Evolutionary conservation across 2,888 invertebrate species (phyloP).

Genomic region (Catocala nupta): DNA sequence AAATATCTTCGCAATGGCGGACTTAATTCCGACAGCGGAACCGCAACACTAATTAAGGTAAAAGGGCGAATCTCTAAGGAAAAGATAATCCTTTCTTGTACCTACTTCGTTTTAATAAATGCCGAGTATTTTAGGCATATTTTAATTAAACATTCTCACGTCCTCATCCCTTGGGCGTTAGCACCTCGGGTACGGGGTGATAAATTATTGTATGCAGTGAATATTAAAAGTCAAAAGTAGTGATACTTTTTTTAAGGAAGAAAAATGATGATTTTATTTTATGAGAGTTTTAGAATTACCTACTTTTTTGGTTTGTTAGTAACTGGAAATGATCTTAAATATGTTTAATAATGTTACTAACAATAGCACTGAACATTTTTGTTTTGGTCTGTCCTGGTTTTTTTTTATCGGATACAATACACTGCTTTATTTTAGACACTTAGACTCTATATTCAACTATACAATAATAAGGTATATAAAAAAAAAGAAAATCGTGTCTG

Average conservation of each 20-base stretch:
- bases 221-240: conserved; percentile 32
- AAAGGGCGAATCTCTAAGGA: conserved; percentile 60
- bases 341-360: too few species aligned
- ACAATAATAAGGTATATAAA: too few species aligned
- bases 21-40: conserved; percentile 36
- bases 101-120: conserved; percentile 69
- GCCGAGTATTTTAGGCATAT: conserved; percentile 63
- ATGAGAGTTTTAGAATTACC: too few species aligned
- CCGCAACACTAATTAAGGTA: conserved; percentile 65
- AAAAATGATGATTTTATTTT: not conserved
- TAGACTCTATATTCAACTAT: too few species aligned
- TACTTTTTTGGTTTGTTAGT: too few species aligned
- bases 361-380: too few species aligned
- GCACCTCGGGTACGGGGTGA: conserved; percentile 44
- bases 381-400: too few species aligned
- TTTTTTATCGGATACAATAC: too few species aligned
- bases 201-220: conserved; percentile 49
- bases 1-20: conserved; percentile 30
- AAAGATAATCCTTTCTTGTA: conserved; percentile 66
- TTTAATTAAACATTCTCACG: conserved; percentile 75
- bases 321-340: too few species aligned
- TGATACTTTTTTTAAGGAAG: conserved; percentile 16
- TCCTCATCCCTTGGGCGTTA: conserved; percentile 46
- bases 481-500: too few species aligned
- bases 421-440: too few species aligned